A percentile compares a stretch with the other conserved stretches of the same genome.
Conservation (phyloP, 1,140 invertebrate species). For the Orius insidiosus region DNA sequence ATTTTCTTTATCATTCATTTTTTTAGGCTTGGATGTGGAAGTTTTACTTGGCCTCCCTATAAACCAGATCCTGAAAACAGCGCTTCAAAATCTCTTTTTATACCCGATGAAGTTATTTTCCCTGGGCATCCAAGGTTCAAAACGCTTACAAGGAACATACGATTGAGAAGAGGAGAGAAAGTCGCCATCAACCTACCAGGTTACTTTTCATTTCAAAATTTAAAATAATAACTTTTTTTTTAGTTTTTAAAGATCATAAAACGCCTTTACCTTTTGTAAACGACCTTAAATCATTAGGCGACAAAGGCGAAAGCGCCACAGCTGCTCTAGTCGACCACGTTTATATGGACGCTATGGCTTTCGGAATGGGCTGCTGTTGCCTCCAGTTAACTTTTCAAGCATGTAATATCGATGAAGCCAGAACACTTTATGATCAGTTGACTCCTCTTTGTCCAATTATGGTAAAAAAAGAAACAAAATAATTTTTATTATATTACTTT, state of each 20-base stretch:
- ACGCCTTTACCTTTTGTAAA: slow-evolving; percentile 55
- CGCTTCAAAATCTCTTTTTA: slow-evolving; percentile 76
- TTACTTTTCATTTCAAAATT: slow-evolving; percentile 23
- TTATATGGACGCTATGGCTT: slow-evolving; percentile 98
- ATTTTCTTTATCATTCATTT: slow-evolving; percentile 10
- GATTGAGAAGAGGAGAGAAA: slow-evolving; percentile 78
- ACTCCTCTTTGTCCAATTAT: slow-evolving; percentile 94
- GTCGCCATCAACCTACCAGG: slow-evolving; percentile 91
- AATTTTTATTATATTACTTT: not conserved
- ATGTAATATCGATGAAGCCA: slow-evolving; percentile 89
- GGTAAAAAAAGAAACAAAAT: slow-evolving; percentile 32
- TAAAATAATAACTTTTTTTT: slow-evolving; percentile 23
- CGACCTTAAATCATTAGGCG: slow-evolving; percentile 38
- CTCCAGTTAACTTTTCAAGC: slow-evolving; percentile 86
- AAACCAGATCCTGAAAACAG: slow-evolving; percentile 51
- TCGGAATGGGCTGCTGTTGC: slow-evolving; percentile 98
- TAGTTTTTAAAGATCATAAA: slow-evolving; percentile 81
- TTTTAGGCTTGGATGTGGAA: slow-evolving; percentile 67
- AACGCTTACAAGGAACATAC: slow-evolving; percentile 86
- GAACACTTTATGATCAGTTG: slow-evolving; percentile 92
- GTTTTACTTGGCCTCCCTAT: slow-evolving; percentile 71
- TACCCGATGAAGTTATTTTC: slow-evolving; percentile 89
- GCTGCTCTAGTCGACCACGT: slow-evolving; percentile 69
- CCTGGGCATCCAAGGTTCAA: slow-evolving; percentile 88
- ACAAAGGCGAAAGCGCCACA: slow-evolving; percentile 48